A percentile compares a stretch with the other conserved stretches of the same genome.
Conservation (phyloP, 1,140 invertebrate genomes). For the Portunus trituberculatus region DNA sequence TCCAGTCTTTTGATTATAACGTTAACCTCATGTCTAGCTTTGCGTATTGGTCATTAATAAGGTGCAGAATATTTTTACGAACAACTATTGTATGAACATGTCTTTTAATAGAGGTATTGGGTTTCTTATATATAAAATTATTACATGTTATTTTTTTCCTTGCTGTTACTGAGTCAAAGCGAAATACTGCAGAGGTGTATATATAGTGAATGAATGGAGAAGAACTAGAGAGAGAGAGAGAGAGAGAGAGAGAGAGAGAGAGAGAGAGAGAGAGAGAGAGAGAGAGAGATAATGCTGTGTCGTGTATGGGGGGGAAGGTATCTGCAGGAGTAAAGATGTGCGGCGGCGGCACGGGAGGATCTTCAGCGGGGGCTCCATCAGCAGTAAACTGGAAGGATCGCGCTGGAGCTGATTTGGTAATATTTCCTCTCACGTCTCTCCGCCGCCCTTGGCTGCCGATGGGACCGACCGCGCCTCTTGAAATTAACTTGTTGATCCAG, state of each 20-base stretch:
- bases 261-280: background rate
- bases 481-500: conserved; percentile 23
- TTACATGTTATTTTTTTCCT: too few relatives aligned
- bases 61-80: too few relatives aligned
- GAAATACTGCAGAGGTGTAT: too few relatives aligned
- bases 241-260: background rate
- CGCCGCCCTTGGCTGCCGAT: background rate
- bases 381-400: conserved; percentile 18
- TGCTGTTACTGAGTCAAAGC: too few relatives aligned
- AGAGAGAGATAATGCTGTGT: too few relatives aligned
- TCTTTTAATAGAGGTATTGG: too few relatives aligned
- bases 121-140: too few relatives aligned
- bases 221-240: background rate
- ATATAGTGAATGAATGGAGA: too few relatives aligned
- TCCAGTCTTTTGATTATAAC: too few relatives aligned
- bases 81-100: too few relatives aligned
- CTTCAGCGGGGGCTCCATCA: conserved; percentile 1
- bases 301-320: background rate
- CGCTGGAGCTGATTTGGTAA: background rate
- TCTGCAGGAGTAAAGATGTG: background rate
- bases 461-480: background rate
- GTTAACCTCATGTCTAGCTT: too few relatives aligned
- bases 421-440: conserved; percentile 9
- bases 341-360: background rate
- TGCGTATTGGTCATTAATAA: too few relatives aligned